phyloP scores from a whole-genome alignment of 1,140 invertebrate genomes.

The Temnothorax longispinosus region DNA sequence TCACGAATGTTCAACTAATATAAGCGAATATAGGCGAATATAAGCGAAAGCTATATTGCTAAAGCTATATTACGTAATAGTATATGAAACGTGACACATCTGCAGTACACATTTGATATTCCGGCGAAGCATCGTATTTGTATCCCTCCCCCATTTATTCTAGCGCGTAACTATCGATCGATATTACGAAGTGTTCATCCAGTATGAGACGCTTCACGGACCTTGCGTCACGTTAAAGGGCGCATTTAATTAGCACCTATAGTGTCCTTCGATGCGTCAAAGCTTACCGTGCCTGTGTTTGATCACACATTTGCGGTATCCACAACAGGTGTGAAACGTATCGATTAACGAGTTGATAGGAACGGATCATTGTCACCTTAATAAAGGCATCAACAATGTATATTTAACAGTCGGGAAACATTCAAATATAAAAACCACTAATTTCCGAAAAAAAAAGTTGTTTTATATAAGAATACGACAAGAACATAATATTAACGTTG shows the following conservation, averaged over 20 bases:
- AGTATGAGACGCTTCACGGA: slow-evolving; percentile 52
- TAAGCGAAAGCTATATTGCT: background rate
- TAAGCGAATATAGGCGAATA: background rate
- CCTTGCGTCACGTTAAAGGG: slow-evolving; percentile 74
- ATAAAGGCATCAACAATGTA: background rate
- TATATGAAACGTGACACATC: slow-evolving; percentile 4
- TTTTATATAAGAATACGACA: background rate
- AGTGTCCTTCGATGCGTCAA: slow-evolving; percentile 63
- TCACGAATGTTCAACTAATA: background rate
- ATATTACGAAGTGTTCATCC: slow-evolving; percentile 66
- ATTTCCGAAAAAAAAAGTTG: background rate
- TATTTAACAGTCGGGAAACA: background rate
- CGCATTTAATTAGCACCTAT: slow-evolving; percentile 78
- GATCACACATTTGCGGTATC: slow-evolving; percentile 48
- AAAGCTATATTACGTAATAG: background rate
- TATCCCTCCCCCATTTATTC: slow-evolving; percentile 9
- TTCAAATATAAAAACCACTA: background rate
- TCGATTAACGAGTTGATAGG: slow-evolving; percentile 25
- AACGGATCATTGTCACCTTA: background rate
- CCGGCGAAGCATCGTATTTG: background rate
- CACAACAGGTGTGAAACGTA: slow-evolving; percentile 25
- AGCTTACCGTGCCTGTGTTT: slow-evolving; percentile 52
- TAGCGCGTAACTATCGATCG: slow-evolving; percentile 46
- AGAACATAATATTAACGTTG: background rate
- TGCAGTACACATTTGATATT: slow-evolving; percentile 19